These are phyloP conservation scores for Lepidurus couesii DNA, from an alignment of 1,140 invertebrate genomes.

Conservation along the genomic window DNA sequence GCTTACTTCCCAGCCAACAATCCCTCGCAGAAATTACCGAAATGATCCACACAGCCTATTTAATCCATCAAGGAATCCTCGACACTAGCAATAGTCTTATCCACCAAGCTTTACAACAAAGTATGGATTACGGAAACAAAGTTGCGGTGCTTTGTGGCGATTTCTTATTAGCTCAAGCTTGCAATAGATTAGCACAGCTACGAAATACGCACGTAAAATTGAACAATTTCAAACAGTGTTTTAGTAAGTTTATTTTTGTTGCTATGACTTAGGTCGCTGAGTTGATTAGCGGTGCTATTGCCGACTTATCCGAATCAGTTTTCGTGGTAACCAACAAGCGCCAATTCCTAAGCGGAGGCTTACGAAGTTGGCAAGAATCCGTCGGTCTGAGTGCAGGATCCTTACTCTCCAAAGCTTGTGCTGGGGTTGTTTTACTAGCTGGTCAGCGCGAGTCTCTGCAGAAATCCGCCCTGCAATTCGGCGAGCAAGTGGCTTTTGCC, in stretches of 20 bases:
- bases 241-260: not conserved
- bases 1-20: conserved; percentile 60
- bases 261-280: not conserved
- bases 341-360: not conserved
- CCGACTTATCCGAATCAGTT: not conserved
- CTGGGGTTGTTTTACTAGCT: not conserved
- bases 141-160: conserved; percentile 88
- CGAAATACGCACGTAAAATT: conserved; percentile 59
- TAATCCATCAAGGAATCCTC: conserved; percentile 88
- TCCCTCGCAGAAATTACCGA: conserved; percentile 90
- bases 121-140: conserved; percentile 91
- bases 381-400: not conserved
- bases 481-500: not conserved
- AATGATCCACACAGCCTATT: conserved; percentile 94
- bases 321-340: not conserved
- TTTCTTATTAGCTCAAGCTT: conserved; percentile 84
- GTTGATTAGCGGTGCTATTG: conserved; percentile 12
- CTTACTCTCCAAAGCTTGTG: not conserved
- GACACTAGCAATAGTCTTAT: conserved; percentile 52
- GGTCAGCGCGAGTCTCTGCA: not conserved
- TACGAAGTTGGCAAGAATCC: not conserved
- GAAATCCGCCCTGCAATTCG: not conserved
- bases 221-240: not conserved
- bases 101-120: conserved; percentile 49
- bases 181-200: conserved; percentile 74